Evolutionary conservation across 1,140 invertebrate species (phyloP), one percentile per base, ranked within the genome.

Genomic region (Riptortus pedestris): DNA sequence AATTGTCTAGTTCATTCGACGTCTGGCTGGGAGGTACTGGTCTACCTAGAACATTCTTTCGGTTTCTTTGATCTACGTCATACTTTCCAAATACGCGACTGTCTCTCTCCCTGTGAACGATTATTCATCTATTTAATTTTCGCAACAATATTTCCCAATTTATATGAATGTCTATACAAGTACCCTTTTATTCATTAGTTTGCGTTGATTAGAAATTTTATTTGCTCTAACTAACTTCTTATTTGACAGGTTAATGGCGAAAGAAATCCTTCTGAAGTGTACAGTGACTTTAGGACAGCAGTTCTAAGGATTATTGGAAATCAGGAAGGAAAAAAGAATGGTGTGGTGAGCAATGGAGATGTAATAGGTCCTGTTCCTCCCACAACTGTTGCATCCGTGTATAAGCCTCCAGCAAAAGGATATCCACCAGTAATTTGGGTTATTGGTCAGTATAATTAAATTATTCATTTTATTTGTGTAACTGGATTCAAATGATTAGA

Each of bases 201-300:
- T n/a, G n/a, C n/a, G n/a, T n/a, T n/a, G n/a, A n/a, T n/a, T n/a
- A n/a, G n/a, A n/a, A n/a, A n/a, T n/a, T n/a, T n/a, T n/a, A n/a
- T n/a, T n/a, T n/a, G n/a, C n/a, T n/a, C n/a, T n/a, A n/a, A n/a
- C n/a, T n/a, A n/a, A n/a, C n/a, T n/a, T n/a, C n/a, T n/a, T n/a
- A n/a, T n/a, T n/a, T n/a, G n/a, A n/a, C 69, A 90, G 88, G 81
- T 91, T 1, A 90, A 91, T 70, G 89, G 89, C 2, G 88, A 91
- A 75, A 74, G 89, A 55, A 86, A 87, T 69, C 89, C 88, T 12
- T 80, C 80, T 16, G 87, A 90, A 69, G 89, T 91, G 22, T 91
- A 90, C 72, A 80, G 81, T 66, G 87, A 90, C 72, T 91, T 91
- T 74, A 79, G 84, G 18, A 78, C 83, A 26, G 83, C 85, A 0